phyloP scores from a whole-genome alignment of 2,113 vertebrate genomes.

The Embiotoca jacksoni region DNA sequence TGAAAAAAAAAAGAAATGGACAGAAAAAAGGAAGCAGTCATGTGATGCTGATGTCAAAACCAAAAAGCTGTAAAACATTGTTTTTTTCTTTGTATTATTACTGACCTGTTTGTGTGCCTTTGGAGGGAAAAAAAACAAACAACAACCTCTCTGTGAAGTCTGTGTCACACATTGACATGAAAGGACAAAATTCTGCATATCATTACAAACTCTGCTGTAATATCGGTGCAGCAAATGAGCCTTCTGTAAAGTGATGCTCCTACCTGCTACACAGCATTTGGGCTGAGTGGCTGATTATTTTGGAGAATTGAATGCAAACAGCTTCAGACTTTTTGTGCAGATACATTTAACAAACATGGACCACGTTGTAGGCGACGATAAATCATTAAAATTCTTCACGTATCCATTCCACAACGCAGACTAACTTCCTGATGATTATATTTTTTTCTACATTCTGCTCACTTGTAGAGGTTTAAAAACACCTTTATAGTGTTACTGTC shows the following conservation, averaged over 20 bases:
- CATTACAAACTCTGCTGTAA: neutral
- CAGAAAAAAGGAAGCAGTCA: too few species aligned
- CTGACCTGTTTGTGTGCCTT: neutral
- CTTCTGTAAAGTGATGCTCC: neutral
- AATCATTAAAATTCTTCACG: slow-evolving; percentile 1
- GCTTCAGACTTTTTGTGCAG: neutral
- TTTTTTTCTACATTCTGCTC: neutral
- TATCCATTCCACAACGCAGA: neutral
- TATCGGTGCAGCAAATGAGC: neutral
- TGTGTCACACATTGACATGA: neutral
- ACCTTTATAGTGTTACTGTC: neutral
- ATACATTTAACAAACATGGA: slow-evolving; percentile 13
- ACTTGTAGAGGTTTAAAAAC: neutral
- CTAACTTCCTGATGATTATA: neutral
- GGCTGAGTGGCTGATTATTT: slow-evolving; percentile 5
- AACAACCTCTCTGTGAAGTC: neutral
- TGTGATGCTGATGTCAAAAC: too few species aligned
- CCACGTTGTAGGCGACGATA: neutral
- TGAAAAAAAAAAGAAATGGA: too few species aligned
- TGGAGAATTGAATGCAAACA: slow-evolving; percentile 8
- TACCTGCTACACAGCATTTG: neutral
- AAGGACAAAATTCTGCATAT: neutral
- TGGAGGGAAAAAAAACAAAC: neutral
- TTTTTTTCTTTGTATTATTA: neutral
- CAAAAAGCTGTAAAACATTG: neutral